Evolutionary conservation across 1,140 invertebrate genomes (phyloP).

Genomic region (Drosophila nikananu): DNA sequence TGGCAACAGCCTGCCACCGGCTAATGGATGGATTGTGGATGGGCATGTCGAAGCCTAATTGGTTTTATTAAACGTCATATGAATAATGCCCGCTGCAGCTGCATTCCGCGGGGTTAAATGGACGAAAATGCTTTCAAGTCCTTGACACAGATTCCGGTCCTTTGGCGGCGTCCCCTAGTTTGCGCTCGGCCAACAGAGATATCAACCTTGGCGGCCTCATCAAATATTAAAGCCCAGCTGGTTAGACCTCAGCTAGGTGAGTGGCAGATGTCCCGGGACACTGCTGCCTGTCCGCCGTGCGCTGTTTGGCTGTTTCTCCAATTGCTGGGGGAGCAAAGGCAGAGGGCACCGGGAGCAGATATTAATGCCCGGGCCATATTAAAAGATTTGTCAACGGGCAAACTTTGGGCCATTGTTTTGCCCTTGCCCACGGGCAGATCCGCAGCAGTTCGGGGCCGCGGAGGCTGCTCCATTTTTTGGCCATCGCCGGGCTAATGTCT

Average conservation of each 20-base stretch:
- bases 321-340: neutral
- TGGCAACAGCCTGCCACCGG: constrained; percentile 39
- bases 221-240: constrained; percentile 48
- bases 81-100: constrained; percentile 56
- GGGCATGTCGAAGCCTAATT: constrained; percentile 68
- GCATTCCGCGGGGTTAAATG: constrained; percentile 44
- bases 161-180: constrained; percentile 16
- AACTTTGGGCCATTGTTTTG: constrained; percentile 62
- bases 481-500: constrained; percentile 71
- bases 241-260: constrained; percentile 31
- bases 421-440: constrained; percentile 34
- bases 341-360: constrained; percentile 22
- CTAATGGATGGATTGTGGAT: constrained; percentile 70
- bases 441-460: neutral
- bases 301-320: neutral
- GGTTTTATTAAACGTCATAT: constrained; percentile 71
- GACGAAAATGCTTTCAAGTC: constrained; percentile 38
- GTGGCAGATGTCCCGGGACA: constrained; percentile 26
- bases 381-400: constrained; percentile 77
- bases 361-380: constrained; percentile 61
- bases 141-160: constrained; percentile 42
- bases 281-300: neutral
- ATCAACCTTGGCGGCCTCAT: constrained; percentile 47
- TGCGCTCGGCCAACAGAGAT: constrained; percentile 56
- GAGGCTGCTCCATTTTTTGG: constrained; percentile 56